phyloP scores from a whole-genome alignment of 2,113 vertebrate species.

The Irena cyanogastra region DNA sequence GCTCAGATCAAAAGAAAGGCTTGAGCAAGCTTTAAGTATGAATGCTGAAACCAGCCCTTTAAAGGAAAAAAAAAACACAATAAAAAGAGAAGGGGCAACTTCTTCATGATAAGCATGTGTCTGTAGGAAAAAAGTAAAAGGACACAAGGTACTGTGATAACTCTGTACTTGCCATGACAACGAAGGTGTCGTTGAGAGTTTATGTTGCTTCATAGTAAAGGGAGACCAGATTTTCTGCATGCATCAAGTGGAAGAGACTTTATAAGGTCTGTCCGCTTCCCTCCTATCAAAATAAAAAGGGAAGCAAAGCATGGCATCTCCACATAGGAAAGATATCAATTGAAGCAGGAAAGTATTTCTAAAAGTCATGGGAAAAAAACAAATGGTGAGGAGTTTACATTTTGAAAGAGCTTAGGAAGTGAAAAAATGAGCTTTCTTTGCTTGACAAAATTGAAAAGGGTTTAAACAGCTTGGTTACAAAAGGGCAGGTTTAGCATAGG shows the following conservation, averaged over 20 bases:
- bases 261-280: not conserved
- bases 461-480: slow-evolving; percentile 21
- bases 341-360: slow-evolving; percentile 1
- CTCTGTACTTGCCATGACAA: not conserved
- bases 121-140: not conserved
- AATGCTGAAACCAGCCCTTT: not conserved
- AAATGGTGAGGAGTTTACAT: not conserved
- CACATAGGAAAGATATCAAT: not conserved
- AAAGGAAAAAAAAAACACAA: not conserved
- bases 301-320: not conserved
- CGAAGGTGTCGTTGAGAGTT: not conserved
- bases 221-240: not conserved
- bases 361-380: slow-evolving; percentile 33
- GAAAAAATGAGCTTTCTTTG: slow-evolving; percentile 13
- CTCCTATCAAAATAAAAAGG: not conserved
- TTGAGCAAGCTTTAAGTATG: not conserved
- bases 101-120: not conserved
- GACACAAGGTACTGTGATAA: not conserved
- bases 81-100: not conserved
- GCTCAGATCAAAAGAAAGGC: not conserved
- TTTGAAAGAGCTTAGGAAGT: not conserved
- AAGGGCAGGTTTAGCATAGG: not conserved
- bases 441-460: not conserved
- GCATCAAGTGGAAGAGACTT: not conserved
- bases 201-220: not conserved